Evolutionary conservation across 2,888 invertebrate species (phyloP), one percentile per base, ranked within the genome.

Genomic region (Neuroscelio doddi): DNA sequence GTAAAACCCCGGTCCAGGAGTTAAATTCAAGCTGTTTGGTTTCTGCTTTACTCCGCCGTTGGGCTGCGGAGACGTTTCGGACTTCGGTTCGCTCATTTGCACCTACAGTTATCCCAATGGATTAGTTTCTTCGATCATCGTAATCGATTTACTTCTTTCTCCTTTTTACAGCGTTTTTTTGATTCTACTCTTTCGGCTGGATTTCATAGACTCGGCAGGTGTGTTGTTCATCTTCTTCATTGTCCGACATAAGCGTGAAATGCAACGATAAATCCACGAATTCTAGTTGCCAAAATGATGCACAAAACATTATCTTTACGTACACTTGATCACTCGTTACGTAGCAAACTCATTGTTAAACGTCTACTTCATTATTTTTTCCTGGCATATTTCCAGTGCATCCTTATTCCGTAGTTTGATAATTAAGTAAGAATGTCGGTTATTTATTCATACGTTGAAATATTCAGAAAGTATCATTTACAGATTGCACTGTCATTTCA

Each of bases 81-180:
- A 72, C 68, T 79, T 81, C 73, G 83, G 82, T 62, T 83, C 83
- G 79, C 81, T 83, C 84, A 84, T 84, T 84, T 83, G 82, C 75
- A 61, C 64, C 53, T 51, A 30, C 46, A 51, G 30, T 68, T 57
- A 59, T 47, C 39, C 61, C 38, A 17, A 49, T 27, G 45, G 53
- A 59, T 62, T 46, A 26, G 9, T 7, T 21, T 12, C 32, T 38
- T 15, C 12, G 16, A 41, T 16, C 49, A 49, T 34, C 44, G 29
- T 51, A 27, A 4, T 5, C 21, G 5, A 21, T 10, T 12, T 2
- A 3, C 12, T 32, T 32, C 9, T 36, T 36, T 36, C 36, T 15
- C 3, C 12, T 15, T 15, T 16, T 36, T 36, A 2, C 36, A 36
- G 16, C 32, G 5, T n/a, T n/a, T n/a, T n/a, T n/a, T n/a, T n/a